These are phyloP conservation scores for Tipula confusa DNA, from an alignment of 2,888 invertebrate species.

Conservation along the genomic window DNA sequence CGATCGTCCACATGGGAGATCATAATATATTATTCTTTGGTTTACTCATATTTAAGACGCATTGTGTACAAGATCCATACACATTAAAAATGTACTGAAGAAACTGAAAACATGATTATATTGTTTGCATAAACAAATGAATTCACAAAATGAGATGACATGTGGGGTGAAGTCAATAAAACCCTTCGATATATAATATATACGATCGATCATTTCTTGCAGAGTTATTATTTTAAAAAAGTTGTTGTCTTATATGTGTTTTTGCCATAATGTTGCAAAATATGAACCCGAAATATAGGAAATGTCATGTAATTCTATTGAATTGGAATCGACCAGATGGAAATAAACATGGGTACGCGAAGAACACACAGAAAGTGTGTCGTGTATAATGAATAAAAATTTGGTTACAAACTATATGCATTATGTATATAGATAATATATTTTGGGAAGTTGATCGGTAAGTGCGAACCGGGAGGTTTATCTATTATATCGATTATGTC, in stretches of 20 bases:
- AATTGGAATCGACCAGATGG: background rate
- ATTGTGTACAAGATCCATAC: background rate
- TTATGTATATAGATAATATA: background rate
- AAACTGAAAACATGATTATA: slow-evolving; percentile 7
- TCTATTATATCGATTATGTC: background rate
- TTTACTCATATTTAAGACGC: background rate
- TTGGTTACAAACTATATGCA: background rate
- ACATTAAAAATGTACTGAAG: background rate
- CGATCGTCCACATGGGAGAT: background rate
- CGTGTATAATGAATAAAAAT: no score
- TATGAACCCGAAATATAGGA: background rate
- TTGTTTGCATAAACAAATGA: background rate
- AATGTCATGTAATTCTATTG: background rate
- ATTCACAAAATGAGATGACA: background rate
- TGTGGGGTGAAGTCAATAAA: background rate
- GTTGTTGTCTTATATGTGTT: background rate
- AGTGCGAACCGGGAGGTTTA: background rate
- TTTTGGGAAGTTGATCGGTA: background rate
- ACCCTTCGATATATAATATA: background rate
- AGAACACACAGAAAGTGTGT: background rate
- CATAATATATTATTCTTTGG: background rate
- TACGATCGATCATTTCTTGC: background rate
- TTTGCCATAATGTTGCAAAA: background rate
- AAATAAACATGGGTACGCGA: background rate
- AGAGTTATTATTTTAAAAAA: background rate